These are phyloP conservation scores for Ctenochaetus hawaiiensis DNA, from an alignment of 2,797 vertebrate species.

Conservation along the genomic window DNA sequence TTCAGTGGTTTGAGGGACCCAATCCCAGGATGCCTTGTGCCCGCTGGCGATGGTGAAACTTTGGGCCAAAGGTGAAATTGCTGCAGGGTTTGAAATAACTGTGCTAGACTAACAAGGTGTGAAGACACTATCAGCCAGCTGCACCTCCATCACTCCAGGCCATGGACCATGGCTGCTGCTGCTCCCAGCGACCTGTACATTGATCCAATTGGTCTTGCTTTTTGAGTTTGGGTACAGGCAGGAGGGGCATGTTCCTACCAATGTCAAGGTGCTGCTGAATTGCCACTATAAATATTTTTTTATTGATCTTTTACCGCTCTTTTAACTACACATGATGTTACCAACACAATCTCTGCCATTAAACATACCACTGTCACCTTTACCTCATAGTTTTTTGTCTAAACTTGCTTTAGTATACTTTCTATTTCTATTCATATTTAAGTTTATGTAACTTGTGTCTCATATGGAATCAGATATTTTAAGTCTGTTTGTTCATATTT, in stretches of 20 bases:
- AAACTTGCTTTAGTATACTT: too few species aligned
- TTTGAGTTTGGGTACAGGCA: background rate
- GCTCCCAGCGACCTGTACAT: background rate
- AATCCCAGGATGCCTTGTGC: conserved; percentile 24
- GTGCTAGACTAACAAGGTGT: conserved; percentile 35
- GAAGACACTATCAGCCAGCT: conserved; percentile 29
- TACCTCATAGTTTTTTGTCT: too few species aligned
- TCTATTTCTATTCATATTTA: background rate
- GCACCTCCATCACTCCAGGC: conserved; percentile 24
- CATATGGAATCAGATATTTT: background rate
- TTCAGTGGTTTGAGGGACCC: conserved; percentile 16
- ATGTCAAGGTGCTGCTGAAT: background rate
- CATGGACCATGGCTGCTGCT: background rate
- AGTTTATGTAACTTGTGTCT: too few species aligned
- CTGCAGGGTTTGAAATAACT: conserved; percentile 58
- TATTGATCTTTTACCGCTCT: background rate
- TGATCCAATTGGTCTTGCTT: background rate
- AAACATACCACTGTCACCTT: too few species aligned
- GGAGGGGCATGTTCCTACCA: background rate
- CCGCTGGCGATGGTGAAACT: conserved; percentile 36
- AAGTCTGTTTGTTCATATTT: background rate
- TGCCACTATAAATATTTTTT: background rate
- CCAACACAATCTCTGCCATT: too few species aligned
- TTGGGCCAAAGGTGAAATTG: conserved; percentile 45
- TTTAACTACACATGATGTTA: too few species aligned